phyloP scores from a whole-genome alignment of 1,140 invertebrate genomes.

The Drosophila triauraria region DNA sequence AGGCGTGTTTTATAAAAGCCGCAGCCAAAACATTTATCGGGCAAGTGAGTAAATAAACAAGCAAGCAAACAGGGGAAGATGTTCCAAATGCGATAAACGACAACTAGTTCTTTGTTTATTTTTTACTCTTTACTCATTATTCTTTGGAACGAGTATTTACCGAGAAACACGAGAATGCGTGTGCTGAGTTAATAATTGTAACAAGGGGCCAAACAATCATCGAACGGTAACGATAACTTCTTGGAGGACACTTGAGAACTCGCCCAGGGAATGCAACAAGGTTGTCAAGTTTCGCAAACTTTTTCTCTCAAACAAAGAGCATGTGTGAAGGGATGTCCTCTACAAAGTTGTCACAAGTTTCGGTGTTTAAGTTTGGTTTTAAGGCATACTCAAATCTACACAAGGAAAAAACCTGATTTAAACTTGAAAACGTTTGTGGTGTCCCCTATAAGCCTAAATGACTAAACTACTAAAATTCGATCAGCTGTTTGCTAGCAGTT shows the following conservation, averaged over 20 bases:
- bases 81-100: constrained; percentile 23
- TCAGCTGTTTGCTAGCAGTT: too few species aligned
- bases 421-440: too few species aligned
- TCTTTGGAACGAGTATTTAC: constrained; percentile 4
- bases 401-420: background rate
- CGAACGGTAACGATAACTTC: constrained; percentile 26
- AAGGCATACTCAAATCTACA: background rate
- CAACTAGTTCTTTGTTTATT: constrained; percentile 21
- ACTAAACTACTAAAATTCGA: too few species aligned
- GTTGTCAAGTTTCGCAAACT: constrained; percentile 19
- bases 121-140: background rate
- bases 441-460: too few species aligned
- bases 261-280: constrained; percentile 28
- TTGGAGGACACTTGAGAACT: constrained; percentile 10
- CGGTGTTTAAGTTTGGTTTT: constrained; percentile 9
- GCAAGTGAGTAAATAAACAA: constrained; percentile 32
- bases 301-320: constrained; percentile 12
- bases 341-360: constrained; percentile 15
- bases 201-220: constrained; percentile 23
- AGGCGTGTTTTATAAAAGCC: constrained; percentile 59
- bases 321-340: constrained; percentile 6
- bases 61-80: constrained; percentile 24
- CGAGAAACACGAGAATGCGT: constrained; percentile 15
- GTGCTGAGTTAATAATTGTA: constrained; percentile 25
- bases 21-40: constrained; percentile 47